Base-by-base conservation (phyloP, 1,140 invertebrate genomes). In the Scylla paramamosain region DNA sequence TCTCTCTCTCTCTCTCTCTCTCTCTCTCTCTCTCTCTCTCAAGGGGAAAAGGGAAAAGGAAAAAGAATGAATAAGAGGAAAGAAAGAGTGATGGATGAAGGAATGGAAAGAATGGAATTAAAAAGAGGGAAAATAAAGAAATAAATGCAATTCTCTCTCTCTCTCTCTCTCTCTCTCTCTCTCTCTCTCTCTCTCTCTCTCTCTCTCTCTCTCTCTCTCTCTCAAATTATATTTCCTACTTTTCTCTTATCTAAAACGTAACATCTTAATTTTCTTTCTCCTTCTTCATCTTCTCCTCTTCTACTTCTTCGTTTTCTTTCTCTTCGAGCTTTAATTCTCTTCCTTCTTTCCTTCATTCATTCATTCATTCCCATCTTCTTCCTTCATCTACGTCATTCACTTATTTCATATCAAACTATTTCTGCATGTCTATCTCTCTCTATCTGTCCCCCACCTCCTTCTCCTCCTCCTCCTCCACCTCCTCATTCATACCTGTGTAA, bases 341-440 rank as follows among this genome's bases (percentile, higher is more conserved):
- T 77, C 67, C 67, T 77, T 77, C 67, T n/a, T 77, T n/a, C 6
- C 25, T 20, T 77, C 20, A 12, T n/a, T 77, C 25, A 14, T 12
- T 20, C 16, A 4, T 8, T 14, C 86, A 4, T 3, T 88, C 29
- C 32, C 31, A 4, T 3, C 32, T 12, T 29, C 86, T 12, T 10
- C 31, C 86, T 39, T 14, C 31, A 4, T 88, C 28, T 39, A 29
- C 4, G 12, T 31, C 84, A 4, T 28, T 14, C 84, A 7, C n/a
- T 84, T 4, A 8, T 29, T 84, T 25, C 6, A 25, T 25, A 25
- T 29, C 25, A 25, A 77, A 83, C 83, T 25, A 4, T 84, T 14
- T 12, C 83, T 84, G 4, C 31, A 82, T 82, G n/a, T 92, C 83
- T 86, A 31, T 59, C 82, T 87, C 82, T 93, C 39, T 87, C 52